Conservation (phyloP, 2,113 vertebrate genomes). For the Lophochroa leadbeateri region DNA sequence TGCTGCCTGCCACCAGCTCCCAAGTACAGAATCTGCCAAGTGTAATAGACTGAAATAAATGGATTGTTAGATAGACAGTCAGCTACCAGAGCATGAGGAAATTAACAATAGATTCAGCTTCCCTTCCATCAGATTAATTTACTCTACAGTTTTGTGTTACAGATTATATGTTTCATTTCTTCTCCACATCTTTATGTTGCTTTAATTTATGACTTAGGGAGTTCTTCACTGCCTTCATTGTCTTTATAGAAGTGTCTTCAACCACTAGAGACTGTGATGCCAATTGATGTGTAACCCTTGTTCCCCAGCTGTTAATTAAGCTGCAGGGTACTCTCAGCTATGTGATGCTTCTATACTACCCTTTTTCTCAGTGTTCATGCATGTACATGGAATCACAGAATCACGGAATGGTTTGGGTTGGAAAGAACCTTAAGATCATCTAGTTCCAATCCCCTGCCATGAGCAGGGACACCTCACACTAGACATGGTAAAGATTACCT, state of each 20-base stretch:
- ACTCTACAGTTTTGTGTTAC: not conserved
- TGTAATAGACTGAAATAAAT: not conserved
- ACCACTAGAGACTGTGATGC: not conserved
- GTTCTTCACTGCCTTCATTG: not conserved
- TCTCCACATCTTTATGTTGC: not conserved
- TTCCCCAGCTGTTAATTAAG: not conserved
- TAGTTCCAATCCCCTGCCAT: not conserved
- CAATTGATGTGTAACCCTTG: not conserved
- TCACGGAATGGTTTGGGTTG: not conserved
- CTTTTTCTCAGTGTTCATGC: not conserved
- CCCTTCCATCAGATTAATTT: not conserved
- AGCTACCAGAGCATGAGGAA: not conserved
- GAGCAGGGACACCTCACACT: not conserved
- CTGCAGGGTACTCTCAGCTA: not conserved
- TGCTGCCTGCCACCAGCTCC: not conserved
- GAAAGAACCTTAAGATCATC: not conserved
- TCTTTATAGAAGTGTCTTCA: not conserved
- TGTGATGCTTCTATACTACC: not conserved
- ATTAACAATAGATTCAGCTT: not conserved
- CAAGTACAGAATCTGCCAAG: not conserved
- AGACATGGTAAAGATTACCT: conserved; percentile 75
- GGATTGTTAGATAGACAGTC: not conserved
- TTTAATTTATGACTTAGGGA: not conserved
- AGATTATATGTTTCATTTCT: not conserved
- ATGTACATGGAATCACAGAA: not conserved